A percentile compares a stretch with the other conserved stretches of the same genome.
Evolutionary conservation across 2,797 vertebrate genomes (phyloP).

Genomic region (Crocodylus rhombifer): DNA sequence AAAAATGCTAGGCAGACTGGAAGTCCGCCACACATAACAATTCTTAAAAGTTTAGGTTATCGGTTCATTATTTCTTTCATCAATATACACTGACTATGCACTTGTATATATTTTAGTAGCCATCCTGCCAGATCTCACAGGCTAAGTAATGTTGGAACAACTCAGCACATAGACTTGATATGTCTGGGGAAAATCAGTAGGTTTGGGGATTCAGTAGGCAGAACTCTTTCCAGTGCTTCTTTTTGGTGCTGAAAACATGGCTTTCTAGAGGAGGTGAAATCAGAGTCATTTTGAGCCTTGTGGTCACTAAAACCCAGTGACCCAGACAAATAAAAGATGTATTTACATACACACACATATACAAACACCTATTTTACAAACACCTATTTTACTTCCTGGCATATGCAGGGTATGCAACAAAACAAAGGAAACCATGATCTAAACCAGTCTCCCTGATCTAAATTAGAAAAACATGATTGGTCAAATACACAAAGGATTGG

Average conservation of each 20-base stretch:
- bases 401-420: not conserved
- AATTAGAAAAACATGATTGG: not conserved
- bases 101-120: not conserved
- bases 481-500: not conserved
- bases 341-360: too few relatives aligned
- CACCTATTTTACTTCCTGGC: too few relatives aligned
- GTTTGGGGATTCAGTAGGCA: constrained; percentile 5
- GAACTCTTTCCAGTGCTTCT: not conserved
- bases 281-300: not conserved
- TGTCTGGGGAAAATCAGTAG: not conserved
- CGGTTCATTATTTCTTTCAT: not conserved
- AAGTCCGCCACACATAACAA: not conserved
- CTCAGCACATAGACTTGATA: not conserved
- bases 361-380: too few relatives aligned
- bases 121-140: not conserved
- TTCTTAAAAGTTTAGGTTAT: not conserved
- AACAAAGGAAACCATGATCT: not conserved
- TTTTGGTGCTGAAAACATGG: not conserved
- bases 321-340: too few relatives aligned
- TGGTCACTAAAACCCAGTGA: not conserved
- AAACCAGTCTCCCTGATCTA: not conserved
- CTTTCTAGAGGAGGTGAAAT: not conserved
- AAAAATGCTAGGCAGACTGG: not conserved
- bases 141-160: not conserved
- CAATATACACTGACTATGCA: not conserved